These are phyloP conservation scores for Nesogale talazaci DNA, from an alignment of 2,113 vertebrate species.

Conservation along the genomic window DNA sequence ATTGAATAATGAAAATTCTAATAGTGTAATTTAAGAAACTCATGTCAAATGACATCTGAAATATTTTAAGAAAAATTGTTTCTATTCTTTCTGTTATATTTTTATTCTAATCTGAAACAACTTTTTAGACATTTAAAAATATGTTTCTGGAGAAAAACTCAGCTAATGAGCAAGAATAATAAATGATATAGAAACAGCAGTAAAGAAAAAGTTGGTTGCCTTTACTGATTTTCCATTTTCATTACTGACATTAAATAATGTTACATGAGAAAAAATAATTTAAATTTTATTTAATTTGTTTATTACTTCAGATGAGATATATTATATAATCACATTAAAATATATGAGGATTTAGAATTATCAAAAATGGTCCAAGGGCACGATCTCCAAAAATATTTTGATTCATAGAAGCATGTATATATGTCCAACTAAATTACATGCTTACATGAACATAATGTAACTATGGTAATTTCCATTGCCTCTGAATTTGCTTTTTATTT, in stretches of 20 bases:
- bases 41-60: neutral
- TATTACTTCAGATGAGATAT: no score
- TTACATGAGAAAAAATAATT: no score
- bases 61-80: neutral
- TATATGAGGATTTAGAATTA: no score
- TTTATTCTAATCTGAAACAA: neutral
- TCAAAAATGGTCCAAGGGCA: no score
- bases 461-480: neutral
- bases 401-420: no score
- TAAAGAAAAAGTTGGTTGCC: no score
- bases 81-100: neutral
- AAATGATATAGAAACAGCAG: no score
- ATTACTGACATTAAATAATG: no score
- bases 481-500: constrained; percentile 45
- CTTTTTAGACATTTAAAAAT: neutral
- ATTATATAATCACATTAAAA: no score
- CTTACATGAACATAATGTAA: constrained; percentile 33
- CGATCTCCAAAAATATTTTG: no score
- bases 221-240: no score
- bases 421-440: neutral
- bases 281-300: no score
- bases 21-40: neutral
- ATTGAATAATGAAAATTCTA: neutral
- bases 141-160: neutral
- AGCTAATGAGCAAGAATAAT: neutral